Percentiles rank a stretch among this genome's conserved stretches.
Evolutionary conservation across 2,797 vertebrate species (phyloP).

Genomic region (Siniperca obscura): DNA sequence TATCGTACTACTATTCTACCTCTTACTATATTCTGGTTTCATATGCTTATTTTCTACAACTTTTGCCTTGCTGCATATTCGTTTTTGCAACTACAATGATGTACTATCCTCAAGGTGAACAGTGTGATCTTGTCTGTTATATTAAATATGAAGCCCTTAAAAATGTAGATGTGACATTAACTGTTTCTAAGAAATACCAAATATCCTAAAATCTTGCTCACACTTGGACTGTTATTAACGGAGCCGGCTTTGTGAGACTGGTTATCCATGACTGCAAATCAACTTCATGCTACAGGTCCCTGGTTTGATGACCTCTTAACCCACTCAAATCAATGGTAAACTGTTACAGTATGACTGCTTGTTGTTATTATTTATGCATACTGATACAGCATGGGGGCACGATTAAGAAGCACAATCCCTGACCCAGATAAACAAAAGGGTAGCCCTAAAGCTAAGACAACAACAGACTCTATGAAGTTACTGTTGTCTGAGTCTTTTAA

Average conservation of each 20-base stretch:
- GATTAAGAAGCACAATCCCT: conserved; percentile 50
- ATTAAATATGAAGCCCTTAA: not conserved
- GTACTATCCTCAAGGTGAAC: not conserved
- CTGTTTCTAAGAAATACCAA: not conserved
- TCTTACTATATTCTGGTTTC: not conserved
- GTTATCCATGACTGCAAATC: not conserved
- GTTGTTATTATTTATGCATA: conserved; percentile 19
- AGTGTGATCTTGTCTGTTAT: not conserved
- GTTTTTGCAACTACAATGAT: not conserved
- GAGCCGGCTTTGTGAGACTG: not conserved
- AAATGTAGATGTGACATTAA: not conserved
- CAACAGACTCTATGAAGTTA: not conserved
- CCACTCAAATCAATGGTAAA: not conserved
- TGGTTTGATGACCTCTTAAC: not conserved
- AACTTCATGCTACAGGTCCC: not conserved
- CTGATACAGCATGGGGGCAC: not conserved
- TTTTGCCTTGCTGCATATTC: not conserved
- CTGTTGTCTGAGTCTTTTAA: not conserved
- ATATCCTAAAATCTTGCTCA: not conserved
- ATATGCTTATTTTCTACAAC: not conserved
- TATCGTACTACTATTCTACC: not conserved
- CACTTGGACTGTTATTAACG: not conserved
- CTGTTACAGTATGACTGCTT: not conserved
- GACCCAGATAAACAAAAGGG: conserved; percentile 64
- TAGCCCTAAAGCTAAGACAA: conserved; percentile 15